A percentile compares a stretch with the other conserved stretches of the same genome.
These are phyloP conservation scores for Ceratina calcarata DNA, from an alignment of 1,140 invertebrate genomes.

Conservation along the genomic window DNA sequence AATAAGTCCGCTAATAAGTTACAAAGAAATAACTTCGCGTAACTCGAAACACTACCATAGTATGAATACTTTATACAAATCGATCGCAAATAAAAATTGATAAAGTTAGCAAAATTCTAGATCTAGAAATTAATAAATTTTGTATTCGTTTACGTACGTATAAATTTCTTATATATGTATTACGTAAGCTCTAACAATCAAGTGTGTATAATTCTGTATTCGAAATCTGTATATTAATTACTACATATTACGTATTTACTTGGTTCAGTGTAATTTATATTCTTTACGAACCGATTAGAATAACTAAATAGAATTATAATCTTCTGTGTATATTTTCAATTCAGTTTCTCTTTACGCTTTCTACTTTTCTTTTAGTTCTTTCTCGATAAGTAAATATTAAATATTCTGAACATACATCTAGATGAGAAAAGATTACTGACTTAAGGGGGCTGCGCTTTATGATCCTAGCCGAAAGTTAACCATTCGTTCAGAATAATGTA, in stretches of 20 bases:
- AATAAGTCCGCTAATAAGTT: neutral
- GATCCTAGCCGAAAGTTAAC: neutral
- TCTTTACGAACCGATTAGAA: conserved; percentile 1
- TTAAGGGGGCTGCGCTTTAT: neutral
- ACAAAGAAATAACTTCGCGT: neutral
- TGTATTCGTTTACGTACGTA: conserved; percentile 11
- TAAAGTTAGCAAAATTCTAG: neutral
- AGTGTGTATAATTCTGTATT: conserved; percentile 20
- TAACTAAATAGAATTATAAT: neutral
- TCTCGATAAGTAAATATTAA: neutral
- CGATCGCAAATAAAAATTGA: neutral
- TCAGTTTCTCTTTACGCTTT: neutral
- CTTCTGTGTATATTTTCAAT: conserved; percentile 2
- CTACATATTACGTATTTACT: neutral
- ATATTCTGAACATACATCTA: neutral
- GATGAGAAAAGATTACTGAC: neutral
- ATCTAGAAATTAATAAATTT: conserved; percentile 5
- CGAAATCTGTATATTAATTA: conserved; percentile 14
- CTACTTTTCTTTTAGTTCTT: neutral
- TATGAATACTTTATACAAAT: neutral
- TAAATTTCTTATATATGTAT: conserved; percentile 9
- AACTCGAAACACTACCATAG: neutral
- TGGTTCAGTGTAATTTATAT: neutral
- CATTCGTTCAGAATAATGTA: too few relatives aligned
- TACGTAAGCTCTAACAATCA: conserved; percentile 11